Base-by-base conservation (phyloP, 2,888 invertebrate species). In the Noctua janthina region DNA sequence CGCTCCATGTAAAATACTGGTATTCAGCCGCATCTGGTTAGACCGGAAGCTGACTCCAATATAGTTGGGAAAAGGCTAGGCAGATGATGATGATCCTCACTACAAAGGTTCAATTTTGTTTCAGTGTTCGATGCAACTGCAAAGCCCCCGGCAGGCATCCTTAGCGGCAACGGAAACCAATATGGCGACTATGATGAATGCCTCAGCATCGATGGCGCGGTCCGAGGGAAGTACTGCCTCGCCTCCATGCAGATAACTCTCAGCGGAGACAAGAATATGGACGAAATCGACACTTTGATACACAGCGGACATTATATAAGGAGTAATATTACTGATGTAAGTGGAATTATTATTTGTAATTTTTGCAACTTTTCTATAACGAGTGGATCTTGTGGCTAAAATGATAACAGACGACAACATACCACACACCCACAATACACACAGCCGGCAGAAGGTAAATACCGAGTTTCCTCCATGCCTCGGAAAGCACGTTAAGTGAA, bases 71-170 rank as follows among this genome's bases (percentile, higher is more conserved):
- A 43, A 43, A 43, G 43, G 4, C 6, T 43, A 7, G 43, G 43
- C 43, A 5, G 43, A 43, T 43, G 7, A 43, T 43, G 43, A 6
- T 43, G 35, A 39, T 1, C 43, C 8, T 1, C 15, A 46, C 59
- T 62, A 56, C 6, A 68, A 81, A 54, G 43, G 0, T 23, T 13
- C 13, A 10, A 75, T 79, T 76, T 75, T 92, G 89, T 96, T 96
- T 56, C 94, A 98, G 98, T 98, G 98, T 97, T 98, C 91, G 98
- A 98, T 92, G 97, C 98, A n/a, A 97, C 98, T 6, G 98, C 98
- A 4, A 98, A 98, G 93, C 96, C 97, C 11, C 97, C 98, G 0
- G 97, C 98, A 0, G 98, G 98, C 56, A 96, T 98, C 68, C 93
- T 98, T 39, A 98, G 97, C 89, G 98, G 98, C 17, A 98, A 98